Percentiles rank a stretch among this genome's conserved stretches.
phyloP scores from a whole-genome alignment of 2,888 invertebrate species.

The Rhingia rostrata region DNA sequence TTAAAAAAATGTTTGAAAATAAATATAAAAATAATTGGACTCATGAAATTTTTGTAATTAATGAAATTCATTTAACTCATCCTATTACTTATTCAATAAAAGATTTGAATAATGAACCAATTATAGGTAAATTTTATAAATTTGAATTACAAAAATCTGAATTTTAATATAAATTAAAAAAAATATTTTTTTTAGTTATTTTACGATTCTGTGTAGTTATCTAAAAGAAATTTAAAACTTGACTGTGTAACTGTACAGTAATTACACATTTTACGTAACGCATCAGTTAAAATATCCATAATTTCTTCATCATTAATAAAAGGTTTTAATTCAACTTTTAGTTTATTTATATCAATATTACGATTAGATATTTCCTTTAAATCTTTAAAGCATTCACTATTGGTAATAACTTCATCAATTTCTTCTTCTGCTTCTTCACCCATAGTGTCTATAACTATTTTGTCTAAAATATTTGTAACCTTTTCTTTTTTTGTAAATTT shows the following conservation, averaged over 20 bases:
- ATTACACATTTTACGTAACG: conserved; percentile 7
- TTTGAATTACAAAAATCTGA: conserved; percentile 12
- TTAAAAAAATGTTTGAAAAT: conserved; percentile 33
- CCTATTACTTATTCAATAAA: conserved; percentile 21
- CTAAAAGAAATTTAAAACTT: conserved; percentile 6
- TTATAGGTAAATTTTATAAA: conserved; percentile 1
- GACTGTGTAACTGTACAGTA: conserved; percentile 9
- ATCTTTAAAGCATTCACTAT: conserved; percentile 5
- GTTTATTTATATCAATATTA: conserved; percentile 28
- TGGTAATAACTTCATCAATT: conserved; percentile 14
- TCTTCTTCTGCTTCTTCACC: conserved; percentile 28
- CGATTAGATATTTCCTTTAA: conserved; percentile 21
- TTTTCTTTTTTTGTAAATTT: conserved; percentile 10
- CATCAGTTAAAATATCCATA: conserved; percentile 23
- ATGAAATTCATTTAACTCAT: conserved; percentile 6
- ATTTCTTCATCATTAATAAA: conserved; percentile 27
- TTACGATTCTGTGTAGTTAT: background rate
- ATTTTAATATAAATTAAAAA: conserved; percentile 9
- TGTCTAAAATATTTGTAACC: conserved; percentile 21
- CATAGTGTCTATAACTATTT: conserved; percentile 28
- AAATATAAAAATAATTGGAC: conserved; percentile 29
- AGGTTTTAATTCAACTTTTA: conserved; percentile 21
- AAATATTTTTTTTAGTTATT: conserved; percentile 13
- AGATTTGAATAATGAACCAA: conserved; percentile 9
- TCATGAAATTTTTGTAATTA: conserved; percentile 3